phyloP scores from a whole-genome alignment of 2,888 invertebrate species.

The Cataglyphis albicans region DNA sequence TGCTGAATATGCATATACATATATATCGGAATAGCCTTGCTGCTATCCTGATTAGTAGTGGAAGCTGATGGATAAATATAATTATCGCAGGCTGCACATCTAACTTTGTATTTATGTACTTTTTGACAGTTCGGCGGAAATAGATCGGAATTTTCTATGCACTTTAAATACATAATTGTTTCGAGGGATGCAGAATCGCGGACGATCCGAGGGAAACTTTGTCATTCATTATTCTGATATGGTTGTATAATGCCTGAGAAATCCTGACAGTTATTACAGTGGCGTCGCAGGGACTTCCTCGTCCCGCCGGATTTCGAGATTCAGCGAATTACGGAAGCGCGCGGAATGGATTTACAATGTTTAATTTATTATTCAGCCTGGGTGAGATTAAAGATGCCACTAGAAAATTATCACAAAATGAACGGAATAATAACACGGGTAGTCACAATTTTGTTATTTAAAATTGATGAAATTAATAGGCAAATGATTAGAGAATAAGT shows the following conservation, averaged over 20 bases:
- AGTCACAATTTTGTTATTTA: background rate
- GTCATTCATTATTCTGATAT: slow-evolving; percentile 64
- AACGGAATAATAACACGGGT: slow-evolving; percentile 14
- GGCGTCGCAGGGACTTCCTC: slow-evolving; percentile 49
- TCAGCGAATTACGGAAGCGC: slow-evolving; percentile 45
- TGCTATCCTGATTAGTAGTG: background rate
- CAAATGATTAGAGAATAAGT: background rate
- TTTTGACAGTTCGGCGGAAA: slow-evolving; percentile 2
- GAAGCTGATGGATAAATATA: slow-evolving; percentile 51
- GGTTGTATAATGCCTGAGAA: slow-evolving; percentile 57
- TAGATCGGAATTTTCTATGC: slow-evolving; percentile 3
- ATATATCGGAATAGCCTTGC: background rate
- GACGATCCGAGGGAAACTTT: slow-evolving; percentile 48
- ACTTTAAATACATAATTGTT: slow-evolving; percentile 53
- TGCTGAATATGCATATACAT: slow-evolving; percentile 6
- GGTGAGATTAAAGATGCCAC: slow-evolving; percentile 31
- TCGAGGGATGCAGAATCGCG: slow-evolving; percentile 39
- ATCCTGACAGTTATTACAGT: slow-evolving; percentile 60
- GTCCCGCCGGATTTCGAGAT: slow-evolving; percentile 57
- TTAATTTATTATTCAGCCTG: slow-evolving; percentile 38
- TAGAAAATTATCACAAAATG: slow-evolving; percentile 39
- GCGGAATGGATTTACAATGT: slow-evolving; percentile 54
- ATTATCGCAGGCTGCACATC: slow-evolving; percentile 26
- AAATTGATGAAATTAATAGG: slow-evolving; percentile 16
- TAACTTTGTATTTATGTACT: slow-evolving; percentile 54